phyloP scores from a whole-genome alignment of 2,797 vertebrate species.

The Coracias cyanogaster region DNA sequence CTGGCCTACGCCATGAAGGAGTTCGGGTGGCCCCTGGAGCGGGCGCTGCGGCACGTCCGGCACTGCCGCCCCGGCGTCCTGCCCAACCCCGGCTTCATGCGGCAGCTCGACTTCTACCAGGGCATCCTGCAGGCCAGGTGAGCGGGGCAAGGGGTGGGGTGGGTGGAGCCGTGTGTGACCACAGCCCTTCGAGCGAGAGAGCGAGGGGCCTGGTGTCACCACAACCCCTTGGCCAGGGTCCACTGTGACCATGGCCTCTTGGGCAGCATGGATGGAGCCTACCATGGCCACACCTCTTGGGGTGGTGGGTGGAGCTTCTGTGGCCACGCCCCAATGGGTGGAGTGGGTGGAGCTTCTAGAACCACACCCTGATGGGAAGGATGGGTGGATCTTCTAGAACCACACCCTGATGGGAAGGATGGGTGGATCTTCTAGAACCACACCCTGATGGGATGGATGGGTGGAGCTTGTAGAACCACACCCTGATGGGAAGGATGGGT shows the following conservation, averaged over 20 bases:
- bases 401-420: neutral
- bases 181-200: rapidly evolving
- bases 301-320: neutral
- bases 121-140: conserved; percentile 94
- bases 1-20: conserved; percentile 96
- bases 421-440: neutral
- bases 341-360: neutral
- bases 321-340: neutral
- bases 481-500: neutral
- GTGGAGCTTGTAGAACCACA: neutral
- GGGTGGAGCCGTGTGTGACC: rapidly evolving
- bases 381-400: neutral
- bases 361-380: neutral
- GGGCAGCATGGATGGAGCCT: rapidly evolving
- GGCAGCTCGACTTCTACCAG: conserved; percentile 93
- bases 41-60: conserved; percentile 83
- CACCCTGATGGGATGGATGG: neutral
- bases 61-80: conserved; percentile 86
- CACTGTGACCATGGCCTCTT: neutral
- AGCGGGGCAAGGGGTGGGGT: too few relatives aligned
- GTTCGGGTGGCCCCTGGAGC: conserved; percentile 87
- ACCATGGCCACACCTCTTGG: neutral
- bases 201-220: neutral
- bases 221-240: neutral
- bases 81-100: conserved; percentile 93